Conservation (phyloP, 2,797 vertebrate species). For the Sylvilagus floridanus region DNA sequence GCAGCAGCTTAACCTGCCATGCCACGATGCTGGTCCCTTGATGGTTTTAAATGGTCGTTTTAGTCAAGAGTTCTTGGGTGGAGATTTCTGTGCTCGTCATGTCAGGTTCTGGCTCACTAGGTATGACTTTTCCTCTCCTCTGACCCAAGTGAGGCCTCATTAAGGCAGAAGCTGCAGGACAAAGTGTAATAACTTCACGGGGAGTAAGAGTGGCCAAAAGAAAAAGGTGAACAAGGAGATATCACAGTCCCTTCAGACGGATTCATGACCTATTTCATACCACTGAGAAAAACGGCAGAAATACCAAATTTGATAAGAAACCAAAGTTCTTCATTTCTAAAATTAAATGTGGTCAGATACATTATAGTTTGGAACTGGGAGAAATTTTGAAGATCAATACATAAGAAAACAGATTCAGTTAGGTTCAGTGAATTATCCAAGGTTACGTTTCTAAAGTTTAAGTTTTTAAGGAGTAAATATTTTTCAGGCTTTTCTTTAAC, state of each 20-base stretch:
- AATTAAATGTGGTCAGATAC: background rate
- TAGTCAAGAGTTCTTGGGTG: background rate
- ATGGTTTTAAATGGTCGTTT: background rate
- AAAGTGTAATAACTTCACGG: background rate
- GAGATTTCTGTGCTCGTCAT: background rate
- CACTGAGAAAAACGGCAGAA: conserved; percentile 13
- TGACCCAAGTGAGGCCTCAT: background rate
- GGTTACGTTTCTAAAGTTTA: conserved; percentile 23
- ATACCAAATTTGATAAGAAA: background rate
- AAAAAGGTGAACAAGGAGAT: background rate
- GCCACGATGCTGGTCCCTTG: too few species aligned
- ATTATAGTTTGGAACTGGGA: conserved; percentile 5
- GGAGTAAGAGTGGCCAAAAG: background rate
- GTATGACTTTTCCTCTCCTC: background rate
- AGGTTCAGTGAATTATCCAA: background rate
- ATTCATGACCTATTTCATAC: background rate
- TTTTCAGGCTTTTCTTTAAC: conserved; percentile 41
- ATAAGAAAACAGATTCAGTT: background rate
- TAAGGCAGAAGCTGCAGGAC: background rate
- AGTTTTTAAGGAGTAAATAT: background rate
- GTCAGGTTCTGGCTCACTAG: background rate
- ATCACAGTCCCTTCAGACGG: background rate
- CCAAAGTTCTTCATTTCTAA: background rate
- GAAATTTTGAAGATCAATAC: background rate
- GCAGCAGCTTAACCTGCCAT: too few species aligned